Evolutionary conservation across 1,140 invertebrate genomes (phyloP).

Genomic region (Neodiprion virginianus): DNA sequence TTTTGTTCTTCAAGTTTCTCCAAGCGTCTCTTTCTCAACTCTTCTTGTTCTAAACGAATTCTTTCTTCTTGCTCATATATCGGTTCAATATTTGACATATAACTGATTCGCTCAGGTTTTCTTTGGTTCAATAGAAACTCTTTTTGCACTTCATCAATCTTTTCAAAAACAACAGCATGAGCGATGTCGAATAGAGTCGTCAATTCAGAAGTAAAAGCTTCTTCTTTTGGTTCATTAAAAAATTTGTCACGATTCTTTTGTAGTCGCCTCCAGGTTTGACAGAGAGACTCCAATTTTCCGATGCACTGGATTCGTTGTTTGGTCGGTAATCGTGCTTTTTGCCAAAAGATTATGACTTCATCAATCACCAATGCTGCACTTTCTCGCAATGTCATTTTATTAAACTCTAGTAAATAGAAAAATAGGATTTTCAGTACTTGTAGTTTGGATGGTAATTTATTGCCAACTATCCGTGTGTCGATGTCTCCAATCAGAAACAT

Average conservation of each 20-base stretch:
- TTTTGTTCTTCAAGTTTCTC: constrained; percentile 19
- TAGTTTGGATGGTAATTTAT: neutral
- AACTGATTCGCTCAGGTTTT: constrained; percentile 25
- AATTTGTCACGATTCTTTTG: neutral
- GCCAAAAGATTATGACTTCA: constrained; percentile 13
- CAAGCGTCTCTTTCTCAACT: constrained; percentile 21
- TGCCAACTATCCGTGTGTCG: constrained; percentile 49
- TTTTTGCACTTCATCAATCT: constrained; percentile 22
- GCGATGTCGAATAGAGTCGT: constrained; percentile 17
- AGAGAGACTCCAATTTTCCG: constrained; percentile 7
- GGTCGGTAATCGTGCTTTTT: constrained; percentile 10
- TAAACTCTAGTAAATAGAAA: neutral
- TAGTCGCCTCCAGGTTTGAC: neutral
- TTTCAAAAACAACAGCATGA: neutral
- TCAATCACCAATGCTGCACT: neutral
- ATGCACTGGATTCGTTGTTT: constrained; percentile 8
- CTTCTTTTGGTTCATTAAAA: constrained; percentile 7
- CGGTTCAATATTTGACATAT: neutral
- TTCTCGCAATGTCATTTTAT: neutral
- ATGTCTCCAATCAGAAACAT: neutral
- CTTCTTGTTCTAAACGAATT: constrained; percentile 3
- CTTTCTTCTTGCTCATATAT: constrained; percentile 18
- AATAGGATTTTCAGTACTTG: neutral
- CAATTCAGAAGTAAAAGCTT: constrained; percentile 13
- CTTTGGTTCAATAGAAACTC: constrained; percentile 23